phyloP scores from a whole-genome alignment of 2,888 invertebrate species.

The Sicus ferrugineus region DNA sequence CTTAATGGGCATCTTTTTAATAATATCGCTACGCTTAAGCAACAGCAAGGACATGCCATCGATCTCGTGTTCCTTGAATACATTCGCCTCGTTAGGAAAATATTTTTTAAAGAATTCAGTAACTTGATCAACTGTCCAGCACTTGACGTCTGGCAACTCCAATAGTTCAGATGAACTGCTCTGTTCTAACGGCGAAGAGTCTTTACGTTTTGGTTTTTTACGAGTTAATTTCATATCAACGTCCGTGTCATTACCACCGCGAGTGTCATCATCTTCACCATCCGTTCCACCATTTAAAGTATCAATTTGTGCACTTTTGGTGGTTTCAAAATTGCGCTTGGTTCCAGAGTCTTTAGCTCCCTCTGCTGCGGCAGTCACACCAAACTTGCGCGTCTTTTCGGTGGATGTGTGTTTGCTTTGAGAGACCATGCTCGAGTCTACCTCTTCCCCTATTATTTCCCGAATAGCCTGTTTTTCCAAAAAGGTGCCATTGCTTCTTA shows the following conservation, averaged over 20 bases:
- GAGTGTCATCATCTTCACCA: too few species aligned
- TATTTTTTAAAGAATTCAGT: conserved; percentile 79
- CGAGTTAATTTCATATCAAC: conserved; percentile 13
- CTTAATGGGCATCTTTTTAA: conserved; percentile 81
- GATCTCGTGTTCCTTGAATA: conserved; percentile 88
- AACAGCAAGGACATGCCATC: conserved; percentile 88
- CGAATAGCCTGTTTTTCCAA: conserved; percentile 44
- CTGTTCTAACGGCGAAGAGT: conserved; percentile 12
- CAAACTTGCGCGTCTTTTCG: conserved; percentile 28
- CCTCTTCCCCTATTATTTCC: conserved; percentile 45
- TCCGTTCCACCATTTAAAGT: too few species aligned
- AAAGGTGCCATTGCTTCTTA: conserved; percentile 37
- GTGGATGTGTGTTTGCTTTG: too few species aligned
- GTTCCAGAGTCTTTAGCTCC: conserved; percentile 34
- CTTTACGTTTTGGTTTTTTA: conserved; percentile 29
- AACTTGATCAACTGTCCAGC: conserved; percentile 85
- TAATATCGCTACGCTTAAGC: conserved; percentile 83
- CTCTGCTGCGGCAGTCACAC: conserved; percentile 35
- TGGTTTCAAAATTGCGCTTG: conserved; percentile 13
- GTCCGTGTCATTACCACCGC: conserved; percentile 14
- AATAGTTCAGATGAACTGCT: conserved; percentile 43
- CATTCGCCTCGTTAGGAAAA: conserved; percentile 81
- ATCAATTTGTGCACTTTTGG: background rate
- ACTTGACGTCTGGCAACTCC: conserved; percentile 49
- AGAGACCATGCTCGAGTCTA: too few species aligned